Evolutionary conservation across 2,113 vertebrate species (phyloP).

Genomic region (Trichomycterus rosablanca): DNA sequence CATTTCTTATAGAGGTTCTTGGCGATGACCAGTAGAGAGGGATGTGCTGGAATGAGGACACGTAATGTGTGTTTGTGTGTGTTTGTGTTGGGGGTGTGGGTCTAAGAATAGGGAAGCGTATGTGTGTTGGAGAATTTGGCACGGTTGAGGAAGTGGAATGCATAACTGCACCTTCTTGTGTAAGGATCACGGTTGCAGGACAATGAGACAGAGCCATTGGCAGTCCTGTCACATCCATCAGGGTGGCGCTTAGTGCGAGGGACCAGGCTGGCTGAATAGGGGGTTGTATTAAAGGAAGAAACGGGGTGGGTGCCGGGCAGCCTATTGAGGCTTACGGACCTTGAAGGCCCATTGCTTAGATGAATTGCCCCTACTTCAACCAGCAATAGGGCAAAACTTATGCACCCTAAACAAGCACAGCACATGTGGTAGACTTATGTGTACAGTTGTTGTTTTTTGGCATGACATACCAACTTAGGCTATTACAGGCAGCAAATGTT

Average conservation of each 20-base stretch:
- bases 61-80: constrained; percentile 44
- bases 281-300: constrained; percentile 57
- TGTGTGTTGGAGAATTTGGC: constrained; percentile 6
- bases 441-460: no score
- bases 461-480: no score
- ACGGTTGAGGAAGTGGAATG: constrained; percentile 21
- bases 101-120: constrained; percentile 18
- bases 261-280: constrained; percentile 56
- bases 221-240: constrained; percentile 67
- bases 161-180: constrained; percentile 54
- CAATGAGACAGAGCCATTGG: constrained; percentile 59
- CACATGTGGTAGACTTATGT: no score
- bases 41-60: no score
- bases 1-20: constrained; percentile 56
- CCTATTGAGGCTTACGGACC: constrained; percentile 49
- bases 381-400: constrained; percentile 17
- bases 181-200: constrained; percentile 58
- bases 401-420: constrained; percentile 27
- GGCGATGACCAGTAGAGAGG: constrained; percentile 31
- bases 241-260: constrained; percentile 39
- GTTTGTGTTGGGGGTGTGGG: constrained; percentile 41
- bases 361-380: constrained; percentile 25
- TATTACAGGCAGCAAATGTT: no score
- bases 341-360: constrained; percentile 43
- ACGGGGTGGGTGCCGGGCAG: constrained; percentile 37